phyloP scores from a whole-genome alignment of 2,888 invertebrate genomes.

The Miltochrista miniata region DNA sequence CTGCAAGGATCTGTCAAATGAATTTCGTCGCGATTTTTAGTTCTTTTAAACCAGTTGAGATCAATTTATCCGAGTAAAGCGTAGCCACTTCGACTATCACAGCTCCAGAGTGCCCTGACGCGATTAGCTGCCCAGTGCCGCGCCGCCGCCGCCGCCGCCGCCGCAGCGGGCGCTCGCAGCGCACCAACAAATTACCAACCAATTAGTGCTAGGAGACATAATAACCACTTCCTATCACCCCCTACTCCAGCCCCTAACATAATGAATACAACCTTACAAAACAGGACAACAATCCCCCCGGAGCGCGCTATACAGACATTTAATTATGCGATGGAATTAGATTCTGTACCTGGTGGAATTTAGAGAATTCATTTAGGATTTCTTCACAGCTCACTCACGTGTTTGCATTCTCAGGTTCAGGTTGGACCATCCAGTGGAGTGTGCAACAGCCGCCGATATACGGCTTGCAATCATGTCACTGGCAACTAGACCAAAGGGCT shows the following conservation, averaged over 20 bases:
- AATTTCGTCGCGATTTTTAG: too few species aligned
- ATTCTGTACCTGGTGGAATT: slow-evolving; percentile 23
- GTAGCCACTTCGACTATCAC: too few species aligned
- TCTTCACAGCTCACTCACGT: too few species aligned
- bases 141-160: not conserved
- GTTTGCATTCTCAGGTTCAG: too few species aligned
- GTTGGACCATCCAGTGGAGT: too few species aligned
- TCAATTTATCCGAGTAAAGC: too few species aligned
- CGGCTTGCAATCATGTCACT: too few species aligned
- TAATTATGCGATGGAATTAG: slow-evolving; percentile 36
- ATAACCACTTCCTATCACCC: not conserved
- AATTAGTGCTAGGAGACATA: slow-evolving; percentile 8
- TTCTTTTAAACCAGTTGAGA: too few species aligned
- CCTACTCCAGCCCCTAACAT: slow-evolving; percentile 9
- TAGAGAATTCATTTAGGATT: not conserved
- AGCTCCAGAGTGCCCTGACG: too few species aligned
- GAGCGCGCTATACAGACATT: slow-evolving; percentile 32
- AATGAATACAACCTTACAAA: slow-evolving; percentile 36
- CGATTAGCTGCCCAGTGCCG: not conserved
- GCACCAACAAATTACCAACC: slow-evolving; percentile 10
- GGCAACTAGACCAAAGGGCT: too few species aligned
- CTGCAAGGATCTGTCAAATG: too few species aligned
- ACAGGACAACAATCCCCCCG: slow-evolving; percentile 26
- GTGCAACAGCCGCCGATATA: too few species aligned
- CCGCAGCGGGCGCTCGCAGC: not conserved